Evolutionary conservation across 2,113 vertebrate species (phyloP).

Genomic region (Heterocephalus glaber): DNA sequence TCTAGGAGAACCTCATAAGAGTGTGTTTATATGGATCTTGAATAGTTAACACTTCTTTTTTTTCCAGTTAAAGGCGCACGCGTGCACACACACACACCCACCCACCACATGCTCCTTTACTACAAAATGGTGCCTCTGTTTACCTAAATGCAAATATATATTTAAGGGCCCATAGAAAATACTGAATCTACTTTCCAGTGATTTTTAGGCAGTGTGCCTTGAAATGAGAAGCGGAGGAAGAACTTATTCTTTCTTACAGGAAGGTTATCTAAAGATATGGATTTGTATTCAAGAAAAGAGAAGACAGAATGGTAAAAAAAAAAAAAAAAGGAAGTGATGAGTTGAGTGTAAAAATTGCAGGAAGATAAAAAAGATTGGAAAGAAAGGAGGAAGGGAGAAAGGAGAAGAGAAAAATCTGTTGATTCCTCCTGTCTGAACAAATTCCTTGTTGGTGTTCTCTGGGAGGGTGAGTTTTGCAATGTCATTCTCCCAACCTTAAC

Average conservation of each 20-base stretch:
- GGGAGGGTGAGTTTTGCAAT: rapidly evolving
- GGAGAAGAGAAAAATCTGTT: background rate
- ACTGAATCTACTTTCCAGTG: slow-evolving; percentile 73
- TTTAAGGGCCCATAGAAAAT: slow-evolving; percentile 73
- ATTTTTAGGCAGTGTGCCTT: slow-evolving; percentile 69
- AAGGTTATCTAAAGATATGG: background rate
- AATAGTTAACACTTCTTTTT: background rate
- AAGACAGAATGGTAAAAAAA: rapidly evolving
- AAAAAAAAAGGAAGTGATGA: background rate
- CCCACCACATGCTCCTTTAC: background rate
- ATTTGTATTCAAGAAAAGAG: background rate
- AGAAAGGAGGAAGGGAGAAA: background rate
- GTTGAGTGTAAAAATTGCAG: background rate
- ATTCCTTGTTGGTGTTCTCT: too few relatives aligned
- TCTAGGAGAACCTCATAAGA: background rate
- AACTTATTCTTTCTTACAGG: slow-evolving; percentile 56
- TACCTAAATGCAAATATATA: slow-evolving; percentile 64
- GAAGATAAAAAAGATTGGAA: background rate
- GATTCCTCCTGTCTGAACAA: background rate
- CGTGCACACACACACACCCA: background rate
- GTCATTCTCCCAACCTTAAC: background rate
- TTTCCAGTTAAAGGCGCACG: background rate
- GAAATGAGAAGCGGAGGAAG: background rate
- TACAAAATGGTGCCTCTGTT: slow-evolving; percentile 50
- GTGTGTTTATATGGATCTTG: background rate